These are phyloP conservation scores for Argynnis bischoffii DNA, from an alignment of 2,888 invertebrate genomes.

Conservation along the genomic window DNA sequence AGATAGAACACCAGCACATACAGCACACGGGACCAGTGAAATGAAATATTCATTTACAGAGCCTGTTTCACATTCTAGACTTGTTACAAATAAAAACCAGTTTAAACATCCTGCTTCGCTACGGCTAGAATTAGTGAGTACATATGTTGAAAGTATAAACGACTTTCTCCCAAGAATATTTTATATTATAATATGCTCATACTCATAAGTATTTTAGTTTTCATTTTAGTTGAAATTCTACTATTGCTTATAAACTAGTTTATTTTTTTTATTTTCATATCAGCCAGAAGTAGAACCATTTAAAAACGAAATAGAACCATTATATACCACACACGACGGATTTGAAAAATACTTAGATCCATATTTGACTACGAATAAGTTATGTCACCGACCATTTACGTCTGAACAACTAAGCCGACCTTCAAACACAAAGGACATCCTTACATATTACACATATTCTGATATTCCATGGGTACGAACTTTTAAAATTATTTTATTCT, in stretches of 20 bases:
- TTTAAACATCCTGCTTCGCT: conserved; percentile 55
- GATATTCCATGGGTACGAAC: conserved; percentile 63
- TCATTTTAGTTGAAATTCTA: too few species aligned
- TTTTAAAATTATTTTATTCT: not conserved
- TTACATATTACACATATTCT: conserved; percentile 70
- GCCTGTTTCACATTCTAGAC: conserved; percentile 49
- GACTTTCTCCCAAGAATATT: not conserved
- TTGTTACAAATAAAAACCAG: conserved; percentile 66
- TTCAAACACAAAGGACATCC: conserved; percentile 60
- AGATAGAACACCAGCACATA: conserved; percentile 55
- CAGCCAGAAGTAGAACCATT: conserved; percentile 55
- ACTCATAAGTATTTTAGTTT: too few species aligned
- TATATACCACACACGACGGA: conserved; percentile 70
- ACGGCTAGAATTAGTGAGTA: conserved; percentile 52
- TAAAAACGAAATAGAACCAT: conserved; percentile 57
- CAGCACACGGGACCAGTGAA: conserved; percentile 60
- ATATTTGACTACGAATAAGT: conserved; percentile 67
- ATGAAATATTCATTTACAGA: conserved; percentile 55
- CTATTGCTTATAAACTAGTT: not conserved
- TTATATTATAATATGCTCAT: too few species aligned
- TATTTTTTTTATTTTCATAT: not conserved
- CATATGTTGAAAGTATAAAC: not conserved
- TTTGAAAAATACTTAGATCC: conserved; percentile 71
- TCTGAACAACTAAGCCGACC: conserved; percentile 58
- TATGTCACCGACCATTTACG: conserved; percentile 68